A percentile compares a stretch with the other conserved stretches of the same genome.
Evolutionary conservation across 2,888 invertebrate genomes (phyloP).

Genomic region (Maniola hyperantus): DNA sequence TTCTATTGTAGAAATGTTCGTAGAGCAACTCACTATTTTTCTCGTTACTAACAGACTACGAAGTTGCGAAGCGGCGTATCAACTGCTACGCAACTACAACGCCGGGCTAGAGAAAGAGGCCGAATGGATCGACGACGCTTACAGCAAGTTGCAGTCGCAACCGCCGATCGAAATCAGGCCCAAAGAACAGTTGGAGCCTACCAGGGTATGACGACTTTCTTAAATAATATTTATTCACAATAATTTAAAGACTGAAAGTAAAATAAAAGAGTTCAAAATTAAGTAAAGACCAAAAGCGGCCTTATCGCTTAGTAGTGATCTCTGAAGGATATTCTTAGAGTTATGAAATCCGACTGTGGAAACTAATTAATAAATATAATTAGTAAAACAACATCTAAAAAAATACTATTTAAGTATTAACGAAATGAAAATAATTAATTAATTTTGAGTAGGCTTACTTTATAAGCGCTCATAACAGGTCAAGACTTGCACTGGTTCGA

Average conservation of each 20-base stretch:
- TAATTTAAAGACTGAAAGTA: neutral
- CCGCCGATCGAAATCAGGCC: constrained; percentile 87
- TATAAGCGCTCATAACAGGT: too few relatives aligned
- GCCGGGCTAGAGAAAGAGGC: constrained; percentile 94
- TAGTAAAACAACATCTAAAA: too few relatives aligned
- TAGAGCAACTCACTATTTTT: neutral
- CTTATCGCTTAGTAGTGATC: neutral
- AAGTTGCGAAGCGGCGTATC: constrained; percentile 95
- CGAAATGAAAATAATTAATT: too few relatives aligned
- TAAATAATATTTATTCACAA: neutral
- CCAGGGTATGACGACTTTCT: constrained; percentile 84
- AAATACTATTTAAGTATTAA: neutral
- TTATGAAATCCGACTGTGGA: neutral
- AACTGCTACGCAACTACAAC: constrained; percentile 94
- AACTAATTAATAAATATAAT: neutral
- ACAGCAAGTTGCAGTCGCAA: constrained; percentile 89
- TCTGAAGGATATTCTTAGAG: neutral
- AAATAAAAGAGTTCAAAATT: neutral
- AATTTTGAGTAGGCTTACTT: too few relatives aligned
- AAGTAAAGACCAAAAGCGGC: too few relatives aligned
- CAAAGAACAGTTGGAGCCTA: constrained; percentile 89
- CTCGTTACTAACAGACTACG: constrained; percentile 84
- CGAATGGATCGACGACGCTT: constrained; percentile 94
- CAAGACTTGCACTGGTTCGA: too few relatives aligned
- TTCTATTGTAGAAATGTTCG: too few relatives aligned